Conservation (phyloP, 2,797 vertebrate species). For the Neomorphus geoffroyi region DNA sequence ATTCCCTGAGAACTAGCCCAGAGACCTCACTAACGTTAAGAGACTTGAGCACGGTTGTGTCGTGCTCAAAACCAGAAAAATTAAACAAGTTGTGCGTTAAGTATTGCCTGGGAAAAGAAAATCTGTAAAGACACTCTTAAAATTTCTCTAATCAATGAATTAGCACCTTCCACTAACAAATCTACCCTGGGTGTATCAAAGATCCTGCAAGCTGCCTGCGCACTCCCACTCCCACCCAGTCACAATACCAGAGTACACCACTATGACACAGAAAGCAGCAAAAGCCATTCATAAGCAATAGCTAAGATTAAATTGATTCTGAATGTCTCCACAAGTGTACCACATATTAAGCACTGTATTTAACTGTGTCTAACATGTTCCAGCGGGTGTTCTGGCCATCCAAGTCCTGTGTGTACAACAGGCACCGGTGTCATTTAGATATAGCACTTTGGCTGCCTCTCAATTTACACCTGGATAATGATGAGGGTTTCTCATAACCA, state of each 20-base stretch:
- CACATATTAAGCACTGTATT: background rate
- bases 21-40: background rate
- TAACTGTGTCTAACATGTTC: background rate
- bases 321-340: background rate
- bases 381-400: background rate
- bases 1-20: background rate
- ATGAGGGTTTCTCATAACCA: background rate
- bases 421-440: background rate
- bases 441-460: background rate
- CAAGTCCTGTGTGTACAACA: background rate
- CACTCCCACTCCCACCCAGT: background rate
- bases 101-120: background rate
- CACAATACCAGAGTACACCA: background rate
- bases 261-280: background rate
- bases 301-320: background rate
- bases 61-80: background rate
- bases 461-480: background rate
- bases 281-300: background rate
- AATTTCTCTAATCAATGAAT: background rate
- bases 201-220: background rate
- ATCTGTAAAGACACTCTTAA: background rate
- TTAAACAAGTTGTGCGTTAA: background rate
- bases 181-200: background rate
- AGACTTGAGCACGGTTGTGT: background rate
- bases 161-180: background rate